Base-by-base conservation (phyloP, 2,888 invertebrate species). In the Selenia dentaria region DNA sequence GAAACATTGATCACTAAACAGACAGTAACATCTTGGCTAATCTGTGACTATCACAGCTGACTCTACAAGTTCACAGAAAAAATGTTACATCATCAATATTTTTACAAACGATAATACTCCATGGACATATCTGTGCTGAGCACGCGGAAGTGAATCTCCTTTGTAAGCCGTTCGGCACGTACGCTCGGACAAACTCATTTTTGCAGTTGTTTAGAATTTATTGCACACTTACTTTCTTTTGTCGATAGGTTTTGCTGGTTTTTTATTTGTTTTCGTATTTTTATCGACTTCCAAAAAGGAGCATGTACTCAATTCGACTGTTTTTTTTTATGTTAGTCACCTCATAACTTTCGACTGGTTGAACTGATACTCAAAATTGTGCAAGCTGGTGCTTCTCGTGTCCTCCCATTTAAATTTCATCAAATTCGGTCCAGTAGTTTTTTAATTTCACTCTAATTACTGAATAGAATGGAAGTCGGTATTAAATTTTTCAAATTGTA, bases 121-220 rank as follows among this genome's bases (percentile, higher is more conserved):
- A 64, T 41, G 42, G 47, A 9, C 36, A 44, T 24, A 55, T 29
- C 27, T 54, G 54, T 60, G 67, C 68, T 64, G 66, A 69, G 54
- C 6, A 27, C 36, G 61, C 67, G 66, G 70, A 67, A 67, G 66
- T 27, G 54, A 48, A 63, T 60, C 61, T 54, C 51, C 12, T 28
- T 32, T 34, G 13, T 36, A 36, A 39, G 54, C 54, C 42, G 59
- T 61, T 51, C 39, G 54, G 47, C 70, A 70, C 70, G 70, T 70
- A 56, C 57, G 12, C 36, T 27, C 11, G 11, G 22, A 40, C 31
- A 44, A 40, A 27, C 27, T 45, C 31, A 29, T 41, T 32, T 31
- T 20, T 14, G 38, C 28, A 24, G 27, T 34, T 32, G 11, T 32
- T 40, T 40, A 6, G 25, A 24, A 16, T 20, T 20, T 37, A 37